These are phyloP conservation scores for Hippasteria phrygiana DNA, from an alignment of 53 echinoderm and acorn worm species.

Conservation along the genomic window DNA sequence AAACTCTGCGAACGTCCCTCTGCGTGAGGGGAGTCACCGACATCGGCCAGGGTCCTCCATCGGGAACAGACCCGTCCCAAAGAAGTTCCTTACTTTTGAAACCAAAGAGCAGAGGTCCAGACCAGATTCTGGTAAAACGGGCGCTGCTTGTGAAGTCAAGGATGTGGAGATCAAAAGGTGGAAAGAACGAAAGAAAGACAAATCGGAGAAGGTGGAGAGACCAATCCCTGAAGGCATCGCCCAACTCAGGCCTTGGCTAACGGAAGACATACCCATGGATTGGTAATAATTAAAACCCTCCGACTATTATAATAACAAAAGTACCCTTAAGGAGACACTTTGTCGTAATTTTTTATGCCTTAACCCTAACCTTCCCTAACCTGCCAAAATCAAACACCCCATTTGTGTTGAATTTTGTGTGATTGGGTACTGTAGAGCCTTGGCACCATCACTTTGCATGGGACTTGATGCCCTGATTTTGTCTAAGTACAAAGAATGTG, in stretches of 20 bases:
- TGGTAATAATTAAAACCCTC: too few species aligned
- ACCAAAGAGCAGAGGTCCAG: background rate
- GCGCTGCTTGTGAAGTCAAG: background rate
- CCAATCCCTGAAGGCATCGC: constrained; percentile 77
- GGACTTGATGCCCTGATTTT: too few species aligned
- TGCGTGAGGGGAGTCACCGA: background rate
- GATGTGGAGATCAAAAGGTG: constrained; percentile 25
- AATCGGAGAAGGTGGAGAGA: constrained; percentile 10
- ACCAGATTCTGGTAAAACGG: background rate
- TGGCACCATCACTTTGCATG: too few species aligned
- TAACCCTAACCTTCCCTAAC: too few species aligned
- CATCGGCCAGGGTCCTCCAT: background rate
- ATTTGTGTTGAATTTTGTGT: too few species aligned
- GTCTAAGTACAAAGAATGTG: too few species aligned
- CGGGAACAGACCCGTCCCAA: constrained; percentile 59
- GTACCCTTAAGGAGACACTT: too few species aligned
- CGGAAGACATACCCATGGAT: constrained; percentile 66
- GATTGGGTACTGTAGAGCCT: too few species aligned
- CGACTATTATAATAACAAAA: too few species aligned
- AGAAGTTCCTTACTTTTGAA: constrained; percentile 74
- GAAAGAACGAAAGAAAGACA: constrained; percentile 30
- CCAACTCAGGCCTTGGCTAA: constrained; percentile 83
- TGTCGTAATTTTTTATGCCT: too few species aligned
- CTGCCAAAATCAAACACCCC: too few species aligned
- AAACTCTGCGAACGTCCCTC: constrained; percentile 41